Evolutionary conservation across 1,140 invertebrate species (phyloP).

Genomic region (Aradophagus sp.): DNA sequence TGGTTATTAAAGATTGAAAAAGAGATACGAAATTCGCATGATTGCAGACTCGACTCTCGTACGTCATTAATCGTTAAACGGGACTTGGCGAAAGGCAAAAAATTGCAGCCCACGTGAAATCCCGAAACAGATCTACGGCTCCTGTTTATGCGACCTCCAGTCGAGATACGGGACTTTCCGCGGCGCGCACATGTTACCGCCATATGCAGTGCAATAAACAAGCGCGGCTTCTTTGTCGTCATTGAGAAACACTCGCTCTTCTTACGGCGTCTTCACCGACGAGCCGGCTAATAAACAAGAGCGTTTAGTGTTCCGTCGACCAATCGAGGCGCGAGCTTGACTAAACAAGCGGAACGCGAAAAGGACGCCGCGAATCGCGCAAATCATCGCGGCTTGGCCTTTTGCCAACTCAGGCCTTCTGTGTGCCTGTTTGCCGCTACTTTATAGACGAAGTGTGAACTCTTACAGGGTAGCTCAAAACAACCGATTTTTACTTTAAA

Average conservation of each 20-base stretch:
- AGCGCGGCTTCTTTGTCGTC: slow-evolving; percentile 69
- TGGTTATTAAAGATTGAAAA: too few relatives aligned
- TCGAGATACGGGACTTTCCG: slow-evolving; percentile 57
- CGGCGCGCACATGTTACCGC: slow-evolving; percentile 71
- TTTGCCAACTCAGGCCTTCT: slow-evolving; percentile 60
- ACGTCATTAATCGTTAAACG: too few relatives aligned
- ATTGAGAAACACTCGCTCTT: slow-evolving; percentile 41
- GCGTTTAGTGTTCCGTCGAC: slow-evolving; percentile 41
- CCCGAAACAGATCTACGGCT: slow-evolving; percentile 7
- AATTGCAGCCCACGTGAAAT: background rate
- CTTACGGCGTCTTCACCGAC: slow-evolving; percentile 31
- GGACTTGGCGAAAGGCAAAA: too few relatives aligned
- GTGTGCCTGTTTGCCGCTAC: slow-evolving; percentile 24
- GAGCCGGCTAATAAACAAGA: slow-evolving; percentile 62
- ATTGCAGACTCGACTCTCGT: too few relatives aligned
- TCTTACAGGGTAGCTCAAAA: slow-evolving; percentile 4
- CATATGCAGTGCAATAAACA: slow-evolving; percentile 74
- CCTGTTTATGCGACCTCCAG: slow-evolving; percentile 62
- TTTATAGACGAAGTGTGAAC: slow-evolving; percentile 37
- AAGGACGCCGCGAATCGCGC: slow-evolving; percentile 56
- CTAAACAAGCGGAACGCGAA: slow-evolving; percentile 60
- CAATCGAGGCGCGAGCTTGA: slow-evolving; percentile 42
- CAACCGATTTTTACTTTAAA: background rate
- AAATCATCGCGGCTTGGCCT: slow-evolving; percentile 60
- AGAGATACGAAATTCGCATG: too few relatives aligned